phyloP scores from a whole-genome alignment of 1,140 invertebrate species.

The Heliconius hewitsoni region DNA sequence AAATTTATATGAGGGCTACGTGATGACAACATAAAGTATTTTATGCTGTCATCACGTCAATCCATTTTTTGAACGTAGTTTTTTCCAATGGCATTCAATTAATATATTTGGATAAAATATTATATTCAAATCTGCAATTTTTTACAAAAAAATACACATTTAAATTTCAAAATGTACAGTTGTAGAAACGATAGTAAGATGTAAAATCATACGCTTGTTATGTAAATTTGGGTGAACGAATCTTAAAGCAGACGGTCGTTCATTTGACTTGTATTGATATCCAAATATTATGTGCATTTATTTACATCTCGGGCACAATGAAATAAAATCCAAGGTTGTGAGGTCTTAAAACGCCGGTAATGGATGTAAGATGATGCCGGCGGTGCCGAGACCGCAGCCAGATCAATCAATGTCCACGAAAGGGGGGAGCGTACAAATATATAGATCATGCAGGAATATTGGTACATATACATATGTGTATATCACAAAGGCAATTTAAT shows the following conservation, averaged over 20 bases:
- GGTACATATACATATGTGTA: neutral
- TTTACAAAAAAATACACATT: neutral
- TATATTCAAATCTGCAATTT: neutral
- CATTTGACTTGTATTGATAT: slow-evolving; percentile 58
- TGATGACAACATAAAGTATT: neutral
- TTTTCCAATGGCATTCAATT: neutral
- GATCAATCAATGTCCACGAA: slow-evolving; percentile 3
- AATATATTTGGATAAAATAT: neutral
- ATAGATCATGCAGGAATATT: neutral
- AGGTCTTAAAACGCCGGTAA: slow-evolving; percentile 32
- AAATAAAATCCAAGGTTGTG: slow-evolving; percentile 30
- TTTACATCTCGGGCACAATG: slow-evolving; percentile 47
- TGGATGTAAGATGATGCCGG: slow-evolving; percentile 12
- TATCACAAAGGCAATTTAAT: too few species aligned
- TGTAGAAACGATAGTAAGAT: slow-evolving; percentile 19
- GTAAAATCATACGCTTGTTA: slow-evolving; percentile 53
- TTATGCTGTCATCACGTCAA: neutral
- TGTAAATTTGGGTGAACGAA: slow-evolving; percentile 57
- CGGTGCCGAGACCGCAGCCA: slow-evolving; percentile 1
- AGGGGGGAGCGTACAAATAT: neutral
- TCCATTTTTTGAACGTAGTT: neutral
- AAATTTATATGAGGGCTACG: neutral
- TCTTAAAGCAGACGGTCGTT: slow-evolving; percentile 48
- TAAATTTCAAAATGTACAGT: neutral
- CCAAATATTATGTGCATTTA: slow-evolving; percentile 76